Base-by-base conservation (phyloP, 2,888 invertebrate genomes). In the Napeogenes sylphis region DNA sequence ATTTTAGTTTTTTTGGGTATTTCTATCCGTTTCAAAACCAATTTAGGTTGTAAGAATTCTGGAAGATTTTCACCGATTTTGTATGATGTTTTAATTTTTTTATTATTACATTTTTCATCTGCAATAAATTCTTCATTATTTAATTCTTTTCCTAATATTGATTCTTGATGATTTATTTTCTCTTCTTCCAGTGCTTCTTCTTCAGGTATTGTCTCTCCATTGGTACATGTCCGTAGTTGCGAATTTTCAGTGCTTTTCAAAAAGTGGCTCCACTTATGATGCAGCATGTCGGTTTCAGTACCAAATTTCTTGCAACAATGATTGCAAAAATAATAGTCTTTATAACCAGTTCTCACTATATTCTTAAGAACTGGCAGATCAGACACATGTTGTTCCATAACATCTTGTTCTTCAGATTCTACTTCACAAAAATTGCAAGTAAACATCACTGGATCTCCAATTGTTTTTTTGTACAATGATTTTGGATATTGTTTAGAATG, bases 211-310 rank as follows among this genome's bases (percentile, higher is more conserved):
- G 10, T 10, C 10, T 42, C 21, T 21, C 56, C n/a, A 33, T 12
- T 32, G 45, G 45, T 45, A 56, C 33, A 58, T n/a, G 8, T 4
- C 51, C 10, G 35, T 6, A 51, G 58, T 45, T 64, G 80, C 0
- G 78, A 77, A 55, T 80, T 81, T n/a, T 83, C 80, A 35, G 73
- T 73, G 0, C 75, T 79, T 46, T 79, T 83, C 2, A 87, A 65
- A 66, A 82, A 87, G 68, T 89, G 89, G 0, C 81, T 77, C 88
- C 87, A 88, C 64, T 89, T 88, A 62, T 90, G 90, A 14, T 85
- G 81, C 0, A 88, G 57, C 85, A 88, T 86, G 4, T 80, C 77
- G 0, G 77, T 79, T 68, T 90, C 87, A 0, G 80, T 81, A 12
- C 75, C 75, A 75, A 87, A 89, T 56, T 83, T 83, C 42, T 77